Conservation (phyloP, 2,113 vertebrate genomes). For the Oplegnathus fasciatus region DNA sequence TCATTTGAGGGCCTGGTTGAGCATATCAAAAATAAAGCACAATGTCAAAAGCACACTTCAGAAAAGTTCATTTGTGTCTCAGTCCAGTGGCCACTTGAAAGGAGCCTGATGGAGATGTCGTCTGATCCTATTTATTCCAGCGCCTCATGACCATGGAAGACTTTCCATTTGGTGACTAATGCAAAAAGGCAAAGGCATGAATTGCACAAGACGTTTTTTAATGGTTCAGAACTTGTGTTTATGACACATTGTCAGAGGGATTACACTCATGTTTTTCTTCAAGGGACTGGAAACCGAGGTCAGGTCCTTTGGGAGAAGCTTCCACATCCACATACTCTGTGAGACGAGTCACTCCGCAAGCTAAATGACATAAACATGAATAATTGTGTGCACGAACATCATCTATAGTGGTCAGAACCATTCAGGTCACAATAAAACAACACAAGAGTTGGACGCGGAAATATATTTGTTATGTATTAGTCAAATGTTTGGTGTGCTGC, state of each 20-base stretch:
- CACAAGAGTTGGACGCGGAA: constrained; percentile 1
- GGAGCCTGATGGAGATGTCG: constrained; percentile 28
- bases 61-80: constrained; percentile 53
- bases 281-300: constrained; percentile 33
- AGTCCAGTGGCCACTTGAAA: constrained; percentile 47
- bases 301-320: constrained; percentile 40
- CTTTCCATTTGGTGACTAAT: constrained; percentile 64
- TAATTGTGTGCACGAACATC: constrained; percentile 30
- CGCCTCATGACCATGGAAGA: constrained; percentile 38
- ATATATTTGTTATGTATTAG: constrained; percentile 25
- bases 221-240: constrained; percentile 59
- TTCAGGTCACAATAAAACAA: constrained; percentile 41
- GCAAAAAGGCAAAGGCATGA: constrained; percentile 46
- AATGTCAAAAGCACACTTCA: constrained; percentile 63
- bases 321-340: constrained; percentile 46
- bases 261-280: constrained; percentile 47
- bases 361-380: constrained; percentile 52
- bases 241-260: constrained; percentile 62
- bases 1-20: constrained; percentile 62
- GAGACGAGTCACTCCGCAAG: constrained; percentile 36
- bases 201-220: constrained; percentile 54
- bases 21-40: constrained; percentile 63
- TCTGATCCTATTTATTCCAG: constrained; percentile 55
- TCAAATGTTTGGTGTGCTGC: constrained; percentile 40
- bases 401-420: constrained; percentile 11